Evolutionary conservation across 2,888 invertebrate genomes (phyloP).

Genomic region (Ypsolopha scabrella): DNA sequence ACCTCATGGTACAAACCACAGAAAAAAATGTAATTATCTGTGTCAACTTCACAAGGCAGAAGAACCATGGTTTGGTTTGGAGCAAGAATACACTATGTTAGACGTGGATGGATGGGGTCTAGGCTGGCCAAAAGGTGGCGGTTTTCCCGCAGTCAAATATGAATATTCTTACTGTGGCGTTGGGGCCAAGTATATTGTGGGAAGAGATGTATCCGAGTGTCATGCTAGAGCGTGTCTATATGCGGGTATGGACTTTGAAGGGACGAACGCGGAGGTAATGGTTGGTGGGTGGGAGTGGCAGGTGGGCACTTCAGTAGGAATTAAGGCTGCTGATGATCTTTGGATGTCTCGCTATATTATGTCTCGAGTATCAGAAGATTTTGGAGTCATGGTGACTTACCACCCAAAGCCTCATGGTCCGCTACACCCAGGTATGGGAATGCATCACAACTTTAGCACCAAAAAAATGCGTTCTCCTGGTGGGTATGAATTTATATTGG

Average conservation of each 20-base stretch:
- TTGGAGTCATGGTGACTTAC: constrained; percentile 77
- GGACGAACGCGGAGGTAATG: constrained; percentile 98
- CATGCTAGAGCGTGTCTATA: constrained; percentile 87
- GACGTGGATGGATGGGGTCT: constrained; percentile 90
- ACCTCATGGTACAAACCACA: constrained; percentile 80
- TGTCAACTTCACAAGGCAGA: constrained; percentile 75
- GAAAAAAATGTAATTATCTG: constrained; percentile 77
- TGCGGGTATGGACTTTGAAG: constrained; percentile 92
- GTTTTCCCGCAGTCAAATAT: constrained; percentile 89
- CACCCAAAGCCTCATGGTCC: constrained; percentile 83
- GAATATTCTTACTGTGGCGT: constrained; percentile 93
- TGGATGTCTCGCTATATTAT: constrained; percentile 90
- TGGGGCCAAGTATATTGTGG: constrained; percentile 92
- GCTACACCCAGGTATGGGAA: constrained; percentile 89
- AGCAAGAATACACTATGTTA: constrained; percentile 91
- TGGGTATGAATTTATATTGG: constrained; percentile 80
- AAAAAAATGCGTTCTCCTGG: constrained; percentile 85
- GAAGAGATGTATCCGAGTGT: constrained; percentile 92
- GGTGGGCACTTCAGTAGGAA: constrained; percentile 90
- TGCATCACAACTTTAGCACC: constrained; percentile 93
- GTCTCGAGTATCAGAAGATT: constrained; percentile 88
- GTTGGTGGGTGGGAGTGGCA: constrained; percentile 92
- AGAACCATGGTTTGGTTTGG: constrained; percentile 92
- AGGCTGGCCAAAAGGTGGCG: constrained; percentile 95
- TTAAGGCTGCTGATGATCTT: constrained; percentile 83